A percentile compares a stretch with the other conserved stretches of the same genome.
These are phyloP conservation scores for Drosophila suboccidentalis DNA, from an alignment of 2,888 invertebrate species.

Conservation along the genomic window DNA sequence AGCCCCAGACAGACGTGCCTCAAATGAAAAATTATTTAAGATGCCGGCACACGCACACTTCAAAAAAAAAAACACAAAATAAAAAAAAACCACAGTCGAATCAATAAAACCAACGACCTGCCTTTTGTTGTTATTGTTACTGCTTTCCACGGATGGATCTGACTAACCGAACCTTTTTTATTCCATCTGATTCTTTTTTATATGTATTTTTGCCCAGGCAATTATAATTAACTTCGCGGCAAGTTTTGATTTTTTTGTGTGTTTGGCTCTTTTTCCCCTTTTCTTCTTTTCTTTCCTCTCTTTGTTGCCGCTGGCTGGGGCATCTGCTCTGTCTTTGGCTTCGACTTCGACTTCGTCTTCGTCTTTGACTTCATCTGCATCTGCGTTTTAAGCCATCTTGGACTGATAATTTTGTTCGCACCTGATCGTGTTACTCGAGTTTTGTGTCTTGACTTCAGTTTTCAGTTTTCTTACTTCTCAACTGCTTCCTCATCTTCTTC, in stretches of 20 bases:
- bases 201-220: conserved; percentile 75
- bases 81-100: conserved; percentile 51
- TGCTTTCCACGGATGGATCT: conserved; percentile 31
- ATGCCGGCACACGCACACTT: conserved; percentile 76
- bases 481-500: conserved; percentile 4
- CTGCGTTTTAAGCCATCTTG: conserved; percentile 15
- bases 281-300: neutral
- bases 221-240: conserved; percentile 81
- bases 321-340: conserved; percentile 20
- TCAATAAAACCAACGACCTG: conserved; percentile 74
- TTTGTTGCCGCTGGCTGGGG: conserved; percentile 35
- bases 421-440: conserved; percentile 77
- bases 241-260: conserved; percentile 74
- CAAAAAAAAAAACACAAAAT: conserved; percentile 30
- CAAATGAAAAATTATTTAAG: conserved; percentile 80
- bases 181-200: conserved; percentile 10
- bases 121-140: conserved; percentile 36
- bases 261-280: conserved; percentile 27
- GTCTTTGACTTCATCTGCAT: conserved; percentile 14
- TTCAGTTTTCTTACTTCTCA: conserved; percentile 21
- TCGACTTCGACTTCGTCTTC: neutral
- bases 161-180: conserved; percentile 40
- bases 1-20: conserved; percentile 60
- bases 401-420: conserved; percentile 80
- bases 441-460: conserved; percentile 47